Conservation (phyloP, 1,140 invertebrate species). For the Helicoverpa armigera region DNA sequence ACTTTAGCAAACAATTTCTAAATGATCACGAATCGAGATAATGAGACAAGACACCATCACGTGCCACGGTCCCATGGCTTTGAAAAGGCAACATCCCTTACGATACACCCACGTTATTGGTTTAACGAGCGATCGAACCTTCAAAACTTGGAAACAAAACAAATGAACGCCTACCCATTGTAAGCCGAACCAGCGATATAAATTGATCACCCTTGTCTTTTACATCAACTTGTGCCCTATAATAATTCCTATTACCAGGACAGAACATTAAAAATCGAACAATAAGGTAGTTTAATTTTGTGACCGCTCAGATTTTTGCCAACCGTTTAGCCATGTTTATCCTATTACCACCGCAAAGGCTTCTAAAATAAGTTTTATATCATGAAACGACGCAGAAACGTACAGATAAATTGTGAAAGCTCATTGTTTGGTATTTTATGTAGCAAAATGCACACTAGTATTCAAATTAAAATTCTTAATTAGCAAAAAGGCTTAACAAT, state of each 20-base stretch:
- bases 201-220: too few relatives aligned
- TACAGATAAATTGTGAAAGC: slow-evolving; percentile 8
- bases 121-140: slow-evolving; percentile 18
- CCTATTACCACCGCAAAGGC: not conserved
- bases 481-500: slow-evolving; percentile 11
- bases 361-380: not conserved
- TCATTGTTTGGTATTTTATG: slow-evolving; percentile 20
- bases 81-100: not conserved
- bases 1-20: not conserved
- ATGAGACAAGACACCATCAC: not conserved
- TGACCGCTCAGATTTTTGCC: too few relatives aligned
- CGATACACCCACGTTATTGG: slow-evolving; percentile 11
- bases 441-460: slow-evolving; percentile 4
- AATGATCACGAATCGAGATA: not conserved
- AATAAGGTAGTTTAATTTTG: too few relatives aligned
- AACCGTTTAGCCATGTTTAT: too few relatives aligned
- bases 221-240: too few relatives aligned
- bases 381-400: not conserved
- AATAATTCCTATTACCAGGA: too few relatives aligned
- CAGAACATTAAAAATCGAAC: too few relatives aligned
- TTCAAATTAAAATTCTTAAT: slow-evolving; percentile 19
- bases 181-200: not conserved
- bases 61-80: not conserved
- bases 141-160: slow-evolving; percentile 21
- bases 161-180: slow-evolving; percentile 5